Evolutionary conservation across 2,113 vertebrate species (phyloP).

Genomic region (Hippopotamus amphibius): DNA sequence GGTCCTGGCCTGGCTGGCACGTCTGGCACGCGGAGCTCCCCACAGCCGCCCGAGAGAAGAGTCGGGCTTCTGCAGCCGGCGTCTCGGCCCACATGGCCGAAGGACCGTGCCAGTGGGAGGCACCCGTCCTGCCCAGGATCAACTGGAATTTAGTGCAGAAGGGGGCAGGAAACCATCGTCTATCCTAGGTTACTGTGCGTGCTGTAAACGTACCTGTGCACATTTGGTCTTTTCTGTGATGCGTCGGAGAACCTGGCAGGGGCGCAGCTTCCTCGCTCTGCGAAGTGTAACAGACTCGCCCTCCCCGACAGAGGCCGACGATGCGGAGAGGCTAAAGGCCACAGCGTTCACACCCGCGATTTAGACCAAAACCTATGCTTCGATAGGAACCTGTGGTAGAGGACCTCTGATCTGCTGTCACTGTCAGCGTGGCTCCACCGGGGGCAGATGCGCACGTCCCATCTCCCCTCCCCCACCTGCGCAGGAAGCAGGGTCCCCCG

Average conservation of each 20-base stretch:
- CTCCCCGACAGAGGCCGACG: not conserved
- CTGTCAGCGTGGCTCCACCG: not conserved
- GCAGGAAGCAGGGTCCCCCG: not conserved
- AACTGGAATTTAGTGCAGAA: not conserved
- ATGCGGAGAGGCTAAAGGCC: not conserved
- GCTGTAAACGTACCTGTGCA: rapidly evolving
- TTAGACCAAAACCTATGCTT: not conserved
- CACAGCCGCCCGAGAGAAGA: rapidly evolving
- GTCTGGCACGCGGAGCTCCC: rapidly evolving
- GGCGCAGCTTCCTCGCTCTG: not conserved
- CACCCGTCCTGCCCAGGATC: not conserved
- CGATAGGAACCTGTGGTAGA: not conserved
- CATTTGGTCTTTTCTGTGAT: not conserved
- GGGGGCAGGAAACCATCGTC: not conserved
- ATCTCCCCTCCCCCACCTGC: not conserved
- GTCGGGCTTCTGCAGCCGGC: not conserved
- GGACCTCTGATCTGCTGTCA: not conserved
- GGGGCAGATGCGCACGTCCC: not conserved
- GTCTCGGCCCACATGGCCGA: not conserved
- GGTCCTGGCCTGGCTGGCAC: not conserved
- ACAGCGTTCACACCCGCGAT: not conserved
- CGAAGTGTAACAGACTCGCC: not conserved
- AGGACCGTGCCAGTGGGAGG: not conserved
- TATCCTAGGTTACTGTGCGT: rapidly evolving
- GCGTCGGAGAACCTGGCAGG: not conserved